Conservation (phyloP, 2,797 vertebrate genomes). For the Threskiornis aethiopicus region DNA sequence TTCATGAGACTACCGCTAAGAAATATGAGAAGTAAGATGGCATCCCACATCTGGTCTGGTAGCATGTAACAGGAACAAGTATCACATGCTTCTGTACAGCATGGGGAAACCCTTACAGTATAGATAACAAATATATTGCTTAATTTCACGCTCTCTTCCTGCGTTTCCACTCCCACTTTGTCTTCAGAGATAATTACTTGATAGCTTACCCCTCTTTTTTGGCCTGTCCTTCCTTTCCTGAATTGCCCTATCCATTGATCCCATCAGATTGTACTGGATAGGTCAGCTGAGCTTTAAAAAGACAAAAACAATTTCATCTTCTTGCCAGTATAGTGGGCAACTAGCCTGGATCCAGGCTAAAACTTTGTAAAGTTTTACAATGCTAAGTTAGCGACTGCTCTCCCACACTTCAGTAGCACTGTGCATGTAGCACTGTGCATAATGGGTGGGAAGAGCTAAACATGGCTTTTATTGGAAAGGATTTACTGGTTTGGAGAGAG, state of each 20-base stretch:
- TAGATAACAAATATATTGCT: not conserved
- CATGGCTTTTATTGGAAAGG: not conserved
- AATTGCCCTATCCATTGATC: not conserved
- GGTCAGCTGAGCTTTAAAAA: not conserved
- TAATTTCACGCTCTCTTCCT: not conserved
- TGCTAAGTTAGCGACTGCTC: not conserved
- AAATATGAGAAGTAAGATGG: not conserved
- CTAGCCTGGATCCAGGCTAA: not conserved
- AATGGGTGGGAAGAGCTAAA: not conserved
- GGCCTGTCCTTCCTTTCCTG: not conserved
- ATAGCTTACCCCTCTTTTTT: not conserved
- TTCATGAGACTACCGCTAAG: not conserved
- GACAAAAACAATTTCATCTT: not conserved
- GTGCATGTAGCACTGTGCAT: not conserved
- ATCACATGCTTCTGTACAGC: not conserved
- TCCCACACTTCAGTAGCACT: not conserved
- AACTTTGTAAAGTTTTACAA: not conserved
- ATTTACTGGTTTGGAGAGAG: not conserved
- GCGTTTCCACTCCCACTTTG: not conserved
- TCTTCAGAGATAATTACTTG: not conserved
- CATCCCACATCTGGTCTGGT: not conserved
- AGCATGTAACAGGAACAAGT: not conserved
- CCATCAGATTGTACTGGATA: not conserved
- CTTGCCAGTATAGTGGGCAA: not conserved
- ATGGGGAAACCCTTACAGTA: not conserved